Conservation (phyloP, 2,113 vertebrate genomes). For the Pitta sordida region DNA sequence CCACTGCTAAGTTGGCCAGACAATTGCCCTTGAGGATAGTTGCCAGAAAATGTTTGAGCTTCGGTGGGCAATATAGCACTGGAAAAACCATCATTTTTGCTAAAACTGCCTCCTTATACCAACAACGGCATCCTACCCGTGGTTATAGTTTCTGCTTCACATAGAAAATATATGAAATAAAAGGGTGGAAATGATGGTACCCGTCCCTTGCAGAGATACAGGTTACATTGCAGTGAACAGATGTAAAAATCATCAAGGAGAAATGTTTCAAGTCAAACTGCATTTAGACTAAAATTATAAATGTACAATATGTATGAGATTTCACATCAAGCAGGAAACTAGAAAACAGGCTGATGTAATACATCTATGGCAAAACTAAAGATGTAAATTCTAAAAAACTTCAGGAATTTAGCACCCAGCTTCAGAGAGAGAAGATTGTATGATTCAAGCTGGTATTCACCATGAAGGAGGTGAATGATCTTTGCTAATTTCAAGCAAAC, state of each 20-base stretch:
- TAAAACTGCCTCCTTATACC: background rate
- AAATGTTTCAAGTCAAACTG: background rate
- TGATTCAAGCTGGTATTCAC: background rate
- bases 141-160: background rate
- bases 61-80: background rate
- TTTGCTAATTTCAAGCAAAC: background rate
- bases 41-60: conserved; percentile 49
- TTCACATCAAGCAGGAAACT: background rate
- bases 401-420: background rate
- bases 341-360: background rate
- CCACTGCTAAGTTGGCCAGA: conserved; percentile 49
- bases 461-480: background rate
- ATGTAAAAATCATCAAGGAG: background rate
- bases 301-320: background rate
- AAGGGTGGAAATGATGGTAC: background rate
- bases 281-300: background rate
- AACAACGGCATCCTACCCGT: background rate
- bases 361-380: background rate
- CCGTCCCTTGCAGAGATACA: background rate
- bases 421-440: background rate
- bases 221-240: background rate
- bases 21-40: conserved; percentile 22
- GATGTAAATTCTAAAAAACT: background rate
- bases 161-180: background rate
- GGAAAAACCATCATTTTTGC: background rate